Conservation (phyloP, 2,888 invertebrate genomes). For the Lucinisca nassula region DNA sequence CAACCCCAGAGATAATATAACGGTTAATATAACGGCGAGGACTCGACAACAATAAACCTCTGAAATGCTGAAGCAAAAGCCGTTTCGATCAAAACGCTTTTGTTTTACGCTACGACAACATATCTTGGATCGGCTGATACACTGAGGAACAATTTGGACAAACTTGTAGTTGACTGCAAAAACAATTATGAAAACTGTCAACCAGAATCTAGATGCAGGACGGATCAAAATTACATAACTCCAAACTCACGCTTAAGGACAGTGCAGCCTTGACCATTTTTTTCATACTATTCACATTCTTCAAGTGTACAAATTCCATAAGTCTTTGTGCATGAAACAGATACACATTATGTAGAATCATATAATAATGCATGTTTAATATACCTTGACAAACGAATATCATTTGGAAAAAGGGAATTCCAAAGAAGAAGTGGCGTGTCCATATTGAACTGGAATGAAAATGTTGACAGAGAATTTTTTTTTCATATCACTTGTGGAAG, state of each 20-base stretch:
- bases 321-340: constrained; percentile 5
- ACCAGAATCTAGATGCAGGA: background rate
- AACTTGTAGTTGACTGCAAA: constrained; percentile 39
- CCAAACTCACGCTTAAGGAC: constrained; percentile 4
- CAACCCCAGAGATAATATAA: no score
- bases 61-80: no score
- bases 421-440: constrained; percentile 1
- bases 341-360: constrained; percentile 18
- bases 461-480: background rate
- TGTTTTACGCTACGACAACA: constrained; percentile 25
- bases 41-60: no score
- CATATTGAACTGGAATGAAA: constrained; percentile 28
- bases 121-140: background rate
- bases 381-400: constrained; percentile 20
- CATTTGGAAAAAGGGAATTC: constrained; percentile 17
- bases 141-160: constrained; percentile 13
- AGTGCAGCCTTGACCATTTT: background rate
- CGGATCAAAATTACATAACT: background rate
- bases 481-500: background rate
- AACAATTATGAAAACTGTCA: background rate
- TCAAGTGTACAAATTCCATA: constrained; percentile 14
- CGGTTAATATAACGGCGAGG: no score
- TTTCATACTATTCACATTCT: background rate
- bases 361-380: constrained; percentile 18
- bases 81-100: constrained; percentile 2